A percentile compares a stretch with the other conserved stretches of the same genome.
phyloP scores from a whole-genome alignment of 2,113 vertebrate genomes.

The Anguilla rostrata region DNA sequence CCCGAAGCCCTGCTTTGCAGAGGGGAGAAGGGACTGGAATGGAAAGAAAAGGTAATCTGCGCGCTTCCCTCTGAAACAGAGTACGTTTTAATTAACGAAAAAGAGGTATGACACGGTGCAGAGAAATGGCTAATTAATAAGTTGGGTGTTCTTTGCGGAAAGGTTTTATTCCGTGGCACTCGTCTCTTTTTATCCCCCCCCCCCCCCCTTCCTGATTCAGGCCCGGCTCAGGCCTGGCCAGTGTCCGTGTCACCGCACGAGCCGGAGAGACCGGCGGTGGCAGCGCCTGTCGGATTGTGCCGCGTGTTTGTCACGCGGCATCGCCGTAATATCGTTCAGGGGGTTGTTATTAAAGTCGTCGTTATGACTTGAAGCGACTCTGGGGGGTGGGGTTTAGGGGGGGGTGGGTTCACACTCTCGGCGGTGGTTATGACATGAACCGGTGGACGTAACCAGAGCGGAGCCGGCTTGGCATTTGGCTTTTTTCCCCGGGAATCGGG shows the following conservation, averaged over 20 bases:
- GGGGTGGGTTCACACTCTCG: slow-evolving; percentile 54
- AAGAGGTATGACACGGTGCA: slow-evolving; percentile 29
- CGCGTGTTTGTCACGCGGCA: slow-evolving; percentile 3
- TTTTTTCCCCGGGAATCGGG: neutral
- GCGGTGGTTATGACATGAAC: slow-evolving; percentile 62
- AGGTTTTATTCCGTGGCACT: slow-evolving; percentile 25
- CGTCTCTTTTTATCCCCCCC: slow-evolving; percentile 9
- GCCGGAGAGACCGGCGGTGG: neutral
- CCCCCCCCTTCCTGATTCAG: neutral
- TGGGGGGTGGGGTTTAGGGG: slow-evolving; percentile 44
- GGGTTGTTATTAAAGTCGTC: slow-evolving; percentile 61
- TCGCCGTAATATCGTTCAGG: neutral
- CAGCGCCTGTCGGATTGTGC: neutral
- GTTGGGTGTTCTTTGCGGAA: slow-evolving; percentile 24
- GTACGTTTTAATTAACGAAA: slow-evolving; percentile 52
- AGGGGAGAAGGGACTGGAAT: slow-evolving; percentile 21
- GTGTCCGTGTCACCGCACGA: neutral
- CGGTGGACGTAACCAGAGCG: neutral
- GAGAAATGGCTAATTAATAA: slow-evolving; percentile 41
- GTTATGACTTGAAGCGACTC: slow-evolving; percentile 51
- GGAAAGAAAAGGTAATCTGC: slow-evolving; percentile 43
- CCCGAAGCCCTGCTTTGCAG: slow-evolving; percentile 24
- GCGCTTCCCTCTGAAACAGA: slow-evolving; percentile 44
- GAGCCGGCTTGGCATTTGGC: neutral
- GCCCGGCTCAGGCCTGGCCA: neutral